Conservation (phyloP, 2,797 vertebrate species). For the Ambastaia sidthimunki region DNA sequence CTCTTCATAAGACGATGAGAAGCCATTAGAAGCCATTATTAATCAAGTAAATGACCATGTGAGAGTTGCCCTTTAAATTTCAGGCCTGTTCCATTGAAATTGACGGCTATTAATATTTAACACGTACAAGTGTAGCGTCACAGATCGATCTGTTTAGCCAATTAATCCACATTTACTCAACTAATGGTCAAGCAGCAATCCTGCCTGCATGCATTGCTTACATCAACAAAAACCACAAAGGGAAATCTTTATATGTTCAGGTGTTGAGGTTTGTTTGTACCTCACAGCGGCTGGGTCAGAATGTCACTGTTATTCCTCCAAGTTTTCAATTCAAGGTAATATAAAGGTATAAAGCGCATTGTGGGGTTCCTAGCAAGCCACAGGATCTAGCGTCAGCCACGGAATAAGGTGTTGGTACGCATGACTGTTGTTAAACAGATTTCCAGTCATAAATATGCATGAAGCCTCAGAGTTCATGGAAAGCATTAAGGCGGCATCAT, state of each 20-base stretch:
- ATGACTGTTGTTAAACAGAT: slow-evolving; percentile 71
- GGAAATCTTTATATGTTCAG: slow-evolving; percentile 9
- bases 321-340: slow-evolving; percentile 38
- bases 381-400: slow-evolving; percentile 48
- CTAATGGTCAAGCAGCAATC: slow-evolving; percentile 71
- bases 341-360: slow-evolving; percentile 35
- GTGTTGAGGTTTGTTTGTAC: slow-evolving; percentile 53
- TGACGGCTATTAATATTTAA: slow-evolving; percentile 80
- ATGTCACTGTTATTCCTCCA: slow-evolving; percentile 37
- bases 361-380: slow-evolving; percentile 1
- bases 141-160: slow-evolving; percentile 78
- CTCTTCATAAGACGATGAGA: slow-evolving; percentile 61
- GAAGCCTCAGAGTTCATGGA: slow-evolving; percentile 69
- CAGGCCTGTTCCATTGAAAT: slow-evolving; percentile 70
- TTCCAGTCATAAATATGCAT: slow-evolving; percentile 81
- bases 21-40: slow-evolving; percentile 69
- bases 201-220: slow-evolving; percentile 68
- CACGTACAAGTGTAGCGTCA: slow-evolving; percentile 73
- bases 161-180: slow-evolving; percentile 73
- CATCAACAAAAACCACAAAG: slow-evolving; percentile 40
- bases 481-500: slow-evolving; percentile 80
- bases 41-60: slow-evolving; percentile 75
- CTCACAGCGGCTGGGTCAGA: slow-evolving; percentile 18
- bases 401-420: slow-evolving; percentile 58
- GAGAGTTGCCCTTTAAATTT: slow-evolving; percentile 78